Evolutionary conservation across 1,140 invertebrate genomes (phyloP).

Genomic region (Bombus waltoni): DNA sequence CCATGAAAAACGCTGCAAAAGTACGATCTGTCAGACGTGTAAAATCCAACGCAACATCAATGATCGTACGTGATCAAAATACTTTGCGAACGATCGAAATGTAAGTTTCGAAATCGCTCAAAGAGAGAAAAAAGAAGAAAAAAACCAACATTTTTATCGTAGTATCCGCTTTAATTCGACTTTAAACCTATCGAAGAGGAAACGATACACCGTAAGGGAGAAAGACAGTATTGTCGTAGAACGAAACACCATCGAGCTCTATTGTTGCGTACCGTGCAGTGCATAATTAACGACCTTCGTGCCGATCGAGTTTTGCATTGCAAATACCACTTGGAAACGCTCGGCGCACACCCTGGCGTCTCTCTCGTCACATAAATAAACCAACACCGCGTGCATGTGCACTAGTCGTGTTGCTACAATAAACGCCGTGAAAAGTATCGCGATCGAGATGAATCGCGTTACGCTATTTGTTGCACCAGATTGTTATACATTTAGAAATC

Average conservation of each 20-base stretch:
- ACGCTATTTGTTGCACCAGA: neutral
- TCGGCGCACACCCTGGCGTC: conserved; percentile 8
- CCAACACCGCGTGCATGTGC: conserved; percentile 17
- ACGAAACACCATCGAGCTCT: conserved; percentile 53
- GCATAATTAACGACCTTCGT: conserved; percentile 74
- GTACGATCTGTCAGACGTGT: too few species aligned
- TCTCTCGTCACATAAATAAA: conserved; percentile 39
- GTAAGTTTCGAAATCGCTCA: neutral
- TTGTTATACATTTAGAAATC: neutral
- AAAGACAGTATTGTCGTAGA: conserved; percentile 13
- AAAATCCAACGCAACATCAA: too few species aligned
- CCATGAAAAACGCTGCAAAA: too few species aligned
- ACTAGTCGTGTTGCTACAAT: conserved; percentile 7
- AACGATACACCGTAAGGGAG: conserved; percentile 17
- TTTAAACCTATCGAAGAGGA: conserved; percentile 31
- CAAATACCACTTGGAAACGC: conserved; percentile 66
- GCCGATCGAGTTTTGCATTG: conserved; percentile 67
- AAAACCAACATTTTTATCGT: neutral
- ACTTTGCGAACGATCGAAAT: too few species aligned
- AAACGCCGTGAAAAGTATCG: conserved; percentile 50
- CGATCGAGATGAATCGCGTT: conserved; percentile 4
- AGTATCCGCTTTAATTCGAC: conserved; percentile 19
- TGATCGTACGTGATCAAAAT: too few species aligned
- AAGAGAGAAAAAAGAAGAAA: neutral
- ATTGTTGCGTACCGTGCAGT: conserved; percentile 69